Base-by-base conservation (phyloP, 2,888 invertebrate species). In the Drosophila atripex region DNA sequence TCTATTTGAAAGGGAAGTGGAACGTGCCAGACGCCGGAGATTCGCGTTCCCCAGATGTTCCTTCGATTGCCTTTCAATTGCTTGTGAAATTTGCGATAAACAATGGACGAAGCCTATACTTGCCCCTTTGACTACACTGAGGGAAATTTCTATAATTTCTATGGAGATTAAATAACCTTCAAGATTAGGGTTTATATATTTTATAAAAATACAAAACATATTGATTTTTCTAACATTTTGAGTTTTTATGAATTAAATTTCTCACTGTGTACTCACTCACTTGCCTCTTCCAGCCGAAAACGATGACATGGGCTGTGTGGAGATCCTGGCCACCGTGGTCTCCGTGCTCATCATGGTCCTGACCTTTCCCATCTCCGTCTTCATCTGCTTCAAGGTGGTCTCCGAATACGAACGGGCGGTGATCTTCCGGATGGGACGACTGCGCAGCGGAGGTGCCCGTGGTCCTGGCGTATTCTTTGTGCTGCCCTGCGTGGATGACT, bases 381-480 rank as follows among this genome's bases (percentile, higher is more conserved):
- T 96, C 90, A 94, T 96, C 91, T 96, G 96, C 91, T 96, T 97
- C 91, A 97, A 97, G 94, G 96, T 96, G 8, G 96, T 96, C 0
- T 95, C 96, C 90, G 97, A 97, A 90, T 97, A 96, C 89, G 97
- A 97, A 90, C 93, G 97, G 83, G 96, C 96, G 4, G 97, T 97
- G 0, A 97, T 98, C 88, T 98, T 98, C 91, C 94, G 97, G 49
- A 93, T 97, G 83, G 97, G 97, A 30, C 93, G 97, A 54, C 90
- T 97, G 47, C 92, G 94, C 80, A 88, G 89, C 43, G 89, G 85
- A 1, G 86, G 86, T 1, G 86, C 86, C 5, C 86, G 89, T 77
- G 97, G 97, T 0, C 95, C 96, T 11, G 97, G 97, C 0, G 94
- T 98, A 63, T 98, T 98, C 92, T 98, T 98, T 92, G 95, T 98